phyloP scores from a whole-genome alignment of 2,113 vertebrate species.

The Eulacestoma nigropectus region DNA sequence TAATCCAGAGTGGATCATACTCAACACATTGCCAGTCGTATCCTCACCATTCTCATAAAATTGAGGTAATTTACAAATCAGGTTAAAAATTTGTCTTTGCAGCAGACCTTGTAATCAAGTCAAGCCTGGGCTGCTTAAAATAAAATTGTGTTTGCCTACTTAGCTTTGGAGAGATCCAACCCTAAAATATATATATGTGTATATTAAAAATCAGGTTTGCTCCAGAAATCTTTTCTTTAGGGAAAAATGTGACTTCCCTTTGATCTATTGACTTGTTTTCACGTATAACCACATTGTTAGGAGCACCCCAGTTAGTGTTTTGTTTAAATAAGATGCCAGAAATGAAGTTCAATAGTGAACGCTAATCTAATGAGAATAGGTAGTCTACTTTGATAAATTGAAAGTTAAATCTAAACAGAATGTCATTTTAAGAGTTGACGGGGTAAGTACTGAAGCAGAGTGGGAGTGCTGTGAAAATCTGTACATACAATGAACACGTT shows the following conservation, averaged over 20 bases:
- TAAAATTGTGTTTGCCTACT: background rate
- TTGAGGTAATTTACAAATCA: background rate
- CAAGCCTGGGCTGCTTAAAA: background rate
- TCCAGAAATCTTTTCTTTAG: background rate
- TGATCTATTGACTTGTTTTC: background rate
- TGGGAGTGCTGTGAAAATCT: background rate
- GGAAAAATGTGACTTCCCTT: background rate
- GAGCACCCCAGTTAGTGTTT: background rate
- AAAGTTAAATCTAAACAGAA: background rate
- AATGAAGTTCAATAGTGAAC: background rate
- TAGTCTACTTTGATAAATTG: background rate
- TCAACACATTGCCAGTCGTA: background rate
- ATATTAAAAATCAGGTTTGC: background rate
- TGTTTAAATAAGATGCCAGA: background rate
- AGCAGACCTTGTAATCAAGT: background rate
- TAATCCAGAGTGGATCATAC: background rate
- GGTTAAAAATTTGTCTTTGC: background rate
- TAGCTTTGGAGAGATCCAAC: background rate
- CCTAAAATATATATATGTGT: background rate
- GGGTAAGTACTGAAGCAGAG: background rate
- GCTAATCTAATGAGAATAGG: background rate
- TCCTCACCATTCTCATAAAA: background rate
- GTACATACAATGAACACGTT: background rate
- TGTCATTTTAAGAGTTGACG: background rate
- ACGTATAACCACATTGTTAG: background rate